Evolutionary conservation across 2,888 invertebrate species (phyloP).

Genomic region (Limnephilus rhombicus): DNA sequence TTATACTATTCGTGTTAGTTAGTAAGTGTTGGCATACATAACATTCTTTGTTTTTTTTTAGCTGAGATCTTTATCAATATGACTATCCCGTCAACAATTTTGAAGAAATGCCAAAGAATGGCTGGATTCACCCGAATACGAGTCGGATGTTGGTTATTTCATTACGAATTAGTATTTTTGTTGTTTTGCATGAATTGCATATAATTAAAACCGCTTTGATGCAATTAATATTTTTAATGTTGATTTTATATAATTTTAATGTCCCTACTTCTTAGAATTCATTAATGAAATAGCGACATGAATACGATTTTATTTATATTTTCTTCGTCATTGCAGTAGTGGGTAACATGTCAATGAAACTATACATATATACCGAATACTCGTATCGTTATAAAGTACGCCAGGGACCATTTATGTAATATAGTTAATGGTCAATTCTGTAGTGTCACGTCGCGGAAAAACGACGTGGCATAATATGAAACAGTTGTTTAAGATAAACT

Average conservation of each 20-base stretch:
- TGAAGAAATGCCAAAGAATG: neutral
- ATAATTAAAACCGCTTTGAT: too few species aligned
- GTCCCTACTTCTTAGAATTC: neutral
- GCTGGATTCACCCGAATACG: neutral
- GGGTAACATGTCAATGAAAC: neutral
- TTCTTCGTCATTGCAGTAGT: neutral
- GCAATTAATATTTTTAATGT: neutral
- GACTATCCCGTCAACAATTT: neutral
- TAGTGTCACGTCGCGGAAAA: neutral
- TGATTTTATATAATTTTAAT: neutral
- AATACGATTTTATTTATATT: neutral
- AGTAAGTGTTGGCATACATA: neutral
- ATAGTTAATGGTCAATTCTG: neutral
- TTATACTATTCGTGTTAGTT: neutral
- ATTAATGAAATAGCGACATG: neutral
- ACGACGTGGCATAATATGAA: neutral
- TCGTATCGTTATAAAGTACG: neutral
- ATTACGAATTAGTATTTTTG: neutral
- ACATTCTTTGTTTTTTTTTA: neutral
- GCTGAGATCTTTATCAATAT: neutral
- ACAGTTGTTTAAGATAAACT: too few species aligned
- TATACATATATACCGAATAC: neutral
- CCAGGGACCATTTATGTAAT: neutral
- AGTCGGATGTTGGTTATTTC: neutral
- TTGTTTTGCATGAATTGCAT: neutral